phyloP scores from a whole-genome alignment of 2,113 vertebrate genomes.

The Xerus inauris region DNA sequence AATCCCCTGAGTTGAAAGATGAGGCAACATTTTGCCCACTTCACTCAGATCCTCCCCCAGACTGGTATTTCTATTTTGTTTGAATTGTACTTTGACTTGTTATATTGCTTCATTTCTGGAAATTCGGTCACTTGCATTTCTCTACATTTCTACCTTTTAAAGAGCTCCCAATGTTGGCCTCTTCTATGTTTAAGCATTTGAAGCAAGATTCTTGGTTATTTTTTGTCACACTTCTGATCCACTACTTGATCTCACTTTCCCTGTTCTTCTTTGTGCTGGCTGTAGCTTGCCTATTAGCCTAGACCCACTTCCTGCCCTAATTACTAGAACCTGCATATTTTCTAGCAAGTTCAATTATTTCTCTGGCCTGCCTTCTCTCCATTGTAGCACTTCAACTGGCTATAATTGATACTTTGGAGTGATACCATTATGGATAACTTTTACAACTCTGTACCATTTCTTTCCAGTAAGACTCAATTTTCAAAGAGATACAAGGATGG shows the following conservation, averaged over 20 bases:
- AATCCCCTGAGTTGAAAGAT: constrained; percentile 2
- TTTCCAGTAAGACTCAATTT: not conserved
- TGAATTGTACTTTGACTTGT: constrained; percentile 15
- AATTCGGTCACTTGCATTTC: not conserved
- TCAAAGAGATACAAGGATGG: not conserved
- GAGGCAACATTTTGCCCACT: not conserved
- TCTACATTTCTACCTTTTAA: not conserved
- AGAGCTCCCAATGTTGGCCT: not conserved
- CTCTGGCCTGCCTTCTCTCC: not conserved
- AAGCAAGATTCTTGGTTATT: constrained; percentile 28
- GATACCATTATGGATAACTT: not conserved
- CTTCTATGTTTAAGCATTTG: not conserved
- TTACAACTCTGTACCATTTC: not conserved
- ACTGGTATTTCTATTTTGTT: constrained; percentile 49
- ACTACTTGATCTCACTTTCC: not conserved
- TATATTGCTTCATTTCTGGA: not conserved
- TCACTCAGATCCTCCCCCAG: constrained; percentile 6
- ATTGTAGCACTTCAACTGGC: not conserved
- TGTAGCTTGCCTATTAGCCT: not conserved
- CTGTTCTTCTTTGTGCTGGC: constrained; percentile 26
- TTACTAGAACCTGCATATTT: constrained; percentile 32
- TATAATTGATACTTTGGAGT: not conserved
- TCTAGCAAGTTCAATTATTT: not conserved
- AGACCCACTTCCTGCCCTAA: not conserved
- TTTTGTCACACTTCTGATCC: not conserved